These are phyloP conservation scores for Rhinophrynus dorsalis DNA, from an alignment of 2,797 vertebrate species.

Conservation along the genomic window DNA sequence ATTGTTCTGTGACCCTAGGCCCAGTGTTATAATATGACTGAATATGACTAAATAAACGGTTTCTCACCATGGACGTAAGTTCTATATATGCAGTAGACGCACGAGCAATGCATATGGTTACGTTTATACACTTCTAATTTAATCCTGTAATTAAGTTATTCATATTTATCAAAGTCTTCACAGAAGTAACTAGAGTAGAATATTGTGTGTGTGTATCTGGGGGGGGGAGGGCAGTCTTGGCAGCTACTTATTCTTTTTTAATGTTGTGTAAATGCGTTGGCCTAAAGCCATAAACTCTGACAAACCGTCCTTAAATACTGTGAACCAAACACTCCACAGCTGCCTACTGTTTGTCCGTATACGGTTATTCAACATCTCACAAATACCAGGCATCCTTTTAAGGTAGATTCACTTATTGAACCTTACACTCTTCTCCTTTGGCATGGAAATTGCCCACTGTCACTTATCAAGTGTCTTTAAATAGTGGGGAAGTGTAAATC, in stretches of 20 bases:
- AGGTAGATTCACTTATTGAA: slow-evolving; percentile 13
- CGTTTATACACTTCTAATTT: background rate
- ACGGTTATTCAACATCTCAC: slow-evolving; percentile 24
- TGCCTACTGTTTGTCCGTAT: slow-evolving; percentile 24
- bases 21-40: too few species aligned
- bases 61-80: too few species aligned
- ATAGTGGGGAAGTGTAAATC: background rate
- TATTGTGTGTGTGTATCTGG: background rate
- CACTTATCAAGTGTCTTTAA: background rate
- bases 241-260: background rate
- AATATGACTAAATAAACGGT: too few species aligned
- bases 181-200: background rate
- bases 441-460: background rate
- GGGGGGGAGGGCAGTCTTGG: background rate
- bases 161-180: background rate
- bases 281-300: background rate
- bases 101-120: background rate
- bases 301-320: slow-evolving; percentile 9
- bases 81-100: too few species aligned
- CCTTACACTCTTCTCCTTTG: background rate
- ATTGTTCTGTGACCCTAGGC: too few species aligned
- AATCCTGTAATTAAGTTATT: slow-evolving; percentile 8
- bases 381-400: background rate
- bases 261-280: slow-evolving; percentile 2
- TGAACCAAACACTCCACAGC: slow-evolving; percentile 39